Evolutionary conservation across 2,113 vertebrate genomes (phyloP).

Genomic region (Bujurquina vittata): DNA sequence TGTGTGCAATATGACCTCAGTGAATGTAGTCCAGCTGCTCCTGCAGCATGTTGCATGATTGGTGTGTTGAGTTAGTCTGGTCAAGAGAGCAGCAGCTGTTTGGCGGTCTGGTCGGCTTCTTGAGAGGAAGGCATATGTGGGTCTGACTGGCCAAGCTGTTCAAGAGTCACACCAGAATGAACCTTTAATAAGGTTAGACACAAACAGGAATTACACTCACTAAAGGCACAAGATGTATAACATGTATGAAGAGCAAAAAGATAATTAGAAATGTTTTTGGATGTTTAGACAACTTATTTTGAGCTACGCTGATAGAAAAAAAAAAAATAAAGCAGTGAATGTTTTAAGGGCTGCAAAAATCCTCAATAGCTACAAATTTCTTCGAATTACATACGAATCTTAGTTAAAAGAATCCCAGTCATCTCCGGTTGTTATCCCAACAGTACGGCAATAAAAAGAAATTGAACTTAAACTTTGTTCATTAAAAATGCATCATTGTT

Average conservation of each 20-base stretch:
- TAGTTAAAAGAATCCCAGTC: neutral
- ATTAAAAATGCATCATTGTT: constrained; percentile 6
- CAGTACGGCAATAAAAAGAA: constrained; percentile 2
- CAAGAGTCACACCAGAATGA: constrained; percentile 61
- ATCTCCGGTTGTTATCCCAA: neutral
- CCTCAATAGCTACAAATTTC: neutral
- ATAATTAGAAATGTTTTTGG: constrained; percentile 43
- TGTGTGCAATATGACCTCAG: constrained; percentile 54
- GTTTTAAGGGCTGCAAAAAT: neutral
- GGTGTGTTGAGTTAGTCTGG: constrained; percentile 49
- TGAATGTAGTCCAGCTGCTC: constrained; percentile 49
- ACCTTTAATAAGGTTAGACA: constrained; percentile 58
- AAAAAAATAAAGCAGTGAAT: too few species aligned
- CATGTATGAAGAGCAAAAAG: constrained; percentile 29
- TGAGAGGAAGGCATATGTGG: constrained; percentile 65
- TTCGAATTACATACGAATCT: neutral
- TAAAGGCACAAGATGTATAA: constrained; percentile 14
- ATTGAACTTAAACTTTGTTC: neutral
- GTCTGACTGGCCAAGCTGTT: constrained; percentile 71
- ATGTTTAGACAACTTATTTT: neutral
- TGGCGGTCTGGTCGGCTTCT: constrained; percentile 63
- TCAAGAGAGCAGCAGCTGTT: constrained; percentile 78
- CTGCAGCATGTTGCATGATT: constrained; percentile 72
- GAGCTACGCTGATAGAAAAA: neutral
- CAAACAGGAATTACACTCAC: constrained; percentile 28